A percentile compares a stretch with the other conserved stretches of the same genome.
These are phyloP conservation scores for Entelurus aequoreus DNA, from an alignment of 2,113 vertebrate genomes.

Conservation along the genomic window DNA sequence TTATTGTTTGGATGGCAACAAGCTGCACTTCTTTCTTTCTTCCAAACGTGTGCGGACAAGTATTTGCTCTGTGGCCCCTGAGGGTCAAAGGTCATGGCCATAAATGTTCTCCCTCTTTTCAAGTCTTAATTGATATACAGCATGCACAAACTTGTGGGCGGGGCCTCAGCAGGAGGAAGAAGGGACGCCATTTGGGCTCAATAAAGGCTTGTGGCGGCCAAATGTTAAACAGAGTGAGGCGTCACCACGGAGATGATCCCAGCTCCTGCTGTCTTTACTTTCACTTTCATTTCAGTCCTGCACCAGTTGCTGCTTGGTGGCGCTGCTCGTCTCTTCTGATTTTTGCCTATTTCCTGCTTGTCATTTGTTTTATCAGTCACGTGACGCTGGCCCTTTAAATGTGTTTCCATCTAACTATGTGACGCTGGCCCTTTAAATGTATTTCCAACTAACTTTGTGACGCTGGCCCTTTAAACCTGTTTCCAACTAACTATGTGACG, in stretches of 20 bases:
- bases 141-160: conserved; percentile 54
- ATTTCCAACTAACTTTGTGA: too few relatives aligned
- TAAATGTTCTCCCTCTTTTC: conserved; percentile 65
- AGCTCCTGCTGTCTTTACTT: conserved; percentile 43
- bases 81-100: conserved; percentile 60
- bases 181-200: conserved; percentile 48
- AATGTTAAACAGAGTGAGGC: conserved; percentile 37
- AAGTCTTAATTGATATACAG: conserved; percentile 71
- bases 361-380: background rate
- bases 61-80: conserved; percentile 50
- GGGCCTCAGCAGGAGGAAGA: conserved; percentile 10
- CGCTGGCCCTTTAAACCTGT: too few relatives aligned
- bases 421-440: too few relatives aligned
- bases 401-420: too few relatives aligned
- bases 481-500: too few relatives aligned
- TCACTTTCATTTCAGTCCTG: conserved; percentile 47
- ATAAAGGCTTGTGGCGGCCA: conserved; percentile 28
- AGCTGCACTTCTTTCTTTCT: conserved; percentile 34
- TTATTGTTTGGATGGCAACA: background rate
- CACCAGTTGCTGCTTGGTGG: conserved; percentile 31
- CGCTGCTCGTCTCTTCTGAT: too few relatives aligned
- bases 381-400: background rate
- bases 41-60: conserved; percentile 62
- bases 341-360: too few relatives aligned
- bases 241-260: conserved; percentile 46